Evolutionary conservation across 2,797 vertebrate genomes (phyloP).

Genomic region (Cossypha polioptera): DNA sequence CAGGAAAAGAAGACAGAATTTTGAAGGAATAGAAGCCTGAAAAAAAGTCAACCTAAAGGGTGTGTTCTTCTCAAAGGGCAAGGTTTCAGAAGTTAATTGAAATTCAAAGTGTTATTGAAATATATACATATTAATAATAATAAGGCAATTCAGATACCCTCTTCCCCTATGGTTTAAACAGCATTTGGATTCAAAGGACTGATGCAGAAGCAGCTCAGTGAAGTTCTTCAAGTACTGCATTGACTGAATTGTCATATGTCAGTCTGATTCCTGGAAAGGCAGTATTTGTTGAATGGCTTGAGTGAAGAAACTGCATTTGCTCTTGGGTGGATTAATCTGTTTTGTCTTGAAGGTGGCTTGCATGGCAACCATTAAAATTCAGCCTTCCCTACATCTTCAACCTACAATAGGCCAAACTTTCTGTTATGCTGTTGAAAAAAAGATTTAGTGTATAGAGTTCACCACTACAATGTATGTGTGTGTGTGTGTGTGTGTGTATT

Average conservation of each 20-base stretch:
- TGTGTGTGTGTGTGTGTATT: background rate
- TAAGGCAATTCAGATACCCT: constrained; percentile 44
- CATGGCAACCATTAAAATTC: constrained; percentile 46
- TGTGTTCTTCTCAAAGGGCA: constrained; percentile 68
- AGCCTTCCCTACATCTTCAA: constrained; percentile 38
- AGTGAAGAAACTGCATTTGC: constrained; percentile 16
- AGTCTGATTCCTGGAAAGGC: background rate
- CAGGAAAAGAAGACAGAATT: constrained; percentile 40
- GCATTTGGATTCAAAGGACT: constrained; percentile 50
- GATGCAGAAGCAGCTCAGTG: constrained; percentile 25
- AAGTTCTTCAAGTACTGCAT: constrained; percentile 30
- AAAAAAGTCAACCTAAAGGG: constrained; percentile 47
- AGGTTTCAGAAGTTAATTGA: constrained; percentile 38
- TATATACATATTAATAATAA: constrained; percentile 42
- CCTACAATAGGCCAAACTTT: constrained; percentile 60
- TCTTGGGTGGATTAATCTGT: constrained; percentile 38
- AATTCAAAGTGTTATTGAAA: constrained; percentile 48
- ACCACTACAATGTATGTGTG: constrained; percentile 23
- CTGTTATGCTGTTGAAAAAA: constrained; percentile 74
- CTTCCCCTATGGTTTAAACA: constrained; percentile 51
- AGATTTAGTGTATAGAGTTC: constrained; percentile 72
- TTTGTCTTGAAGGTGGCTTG: constrained; percentile 57
- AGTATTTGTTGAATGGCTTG: background rate
- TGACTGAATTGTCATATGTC: constrained; percentile 5
- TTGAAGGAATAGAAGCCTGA: constrained; percentile 52